A percentile compares a stretch with the other conserved stretches of the same genome.
Conservation (phyloP, 2,888 invertebrate species). For the Coelopa pilipes region DNA sequence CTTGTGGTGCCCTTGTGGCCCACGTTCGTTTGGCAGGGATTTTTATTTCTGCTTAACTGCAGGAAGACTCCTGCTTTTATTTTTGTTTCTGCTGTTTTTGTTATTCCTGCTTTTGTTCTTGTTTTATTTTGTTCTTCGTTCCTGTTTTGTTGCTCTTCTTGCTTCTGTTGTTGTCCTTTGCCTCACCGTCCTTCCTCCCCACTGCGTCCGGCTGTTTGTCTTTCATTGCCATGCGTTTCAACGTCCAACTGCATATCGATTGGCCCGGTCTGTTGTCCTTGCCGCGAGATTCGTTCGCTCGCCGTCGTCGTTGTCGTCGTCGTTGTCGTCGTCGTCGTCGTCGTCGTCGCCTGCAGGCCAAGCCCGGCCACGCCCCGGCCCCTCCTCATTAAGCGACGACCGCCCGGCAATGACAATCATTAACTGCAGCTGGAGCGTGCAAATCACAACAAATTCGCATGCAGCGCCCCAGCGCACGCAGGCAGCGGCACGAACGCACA, state of each 20-base stretch:
- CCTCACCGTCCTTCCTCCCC: no score
- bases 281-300: not conserved
- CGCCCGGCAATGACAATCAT: conserved; percentile 36
- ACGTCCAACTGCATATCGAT: not conserved
- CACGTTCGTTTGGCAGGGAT: no score
- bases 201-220: no score
- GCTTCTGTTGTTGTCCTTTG: no score
- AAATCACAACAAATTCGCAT: conserved; percentile 37
- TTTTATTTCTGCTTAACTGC: no score
- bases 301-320: not conserved
- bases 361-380: not conserved
- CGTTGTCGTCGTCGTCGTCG: conserved; percentile 4
- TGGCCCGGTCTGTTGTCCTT: not conserved
- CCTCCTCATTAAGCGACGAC: conserved; percentile 19
- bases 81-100: no score
- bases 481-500: not conserved
- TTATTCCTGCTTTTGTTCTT: no score
- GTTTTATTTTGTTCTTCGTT: not conserved
- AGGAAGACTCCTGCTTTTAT: no score
- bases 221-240: no score
- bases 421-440: conserved; percentile 37
- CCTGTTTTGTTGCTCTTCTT: conserved; percentile 10
- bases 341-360: not conserved
- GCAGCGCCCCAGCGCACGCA: no score
- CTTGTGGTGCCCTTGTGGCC: no score